Evolutionary conservation across 2,113 vertebrate genomes (phyloP).

Genomic region (Dromiciops gliroides): DNA sequence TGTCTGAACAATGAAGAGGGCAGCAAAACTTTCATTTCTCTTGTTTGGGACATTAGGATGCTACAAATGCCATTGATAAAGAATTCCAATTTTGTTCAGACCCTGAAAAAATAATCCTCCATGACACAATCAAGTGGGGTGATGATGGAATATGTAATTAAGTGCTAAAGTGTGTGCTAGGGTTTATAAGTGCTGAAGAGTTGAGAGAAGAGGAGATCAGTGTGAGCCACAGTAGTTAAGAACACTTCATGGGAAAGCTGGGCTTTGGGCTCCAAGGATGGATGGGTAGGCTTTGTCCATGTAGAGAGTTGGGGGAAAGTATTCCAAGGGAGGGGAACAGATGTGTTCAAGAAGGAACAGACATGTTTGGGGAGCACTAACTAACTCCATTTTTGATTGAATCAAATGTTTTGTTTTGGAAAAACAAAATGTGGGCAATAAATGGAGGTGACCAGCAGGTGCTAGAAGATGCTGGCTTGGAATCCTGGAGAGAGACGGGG

Average conservation of each 20-base stretch:
- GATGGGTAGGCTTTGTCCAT: background rate
- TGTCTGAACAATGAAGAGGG: background rate
- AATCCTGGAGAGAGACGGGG: background rate
- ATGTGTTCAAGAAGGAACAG: background rate
- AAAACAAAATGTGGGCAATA: background rate
- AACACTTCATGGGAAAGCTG: background rate
- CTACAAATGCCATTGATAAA: background rate
- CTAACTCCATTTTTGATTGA: background rate
- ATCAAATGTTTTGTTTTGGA: background rate
- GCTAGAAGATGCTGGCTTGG: background rate
- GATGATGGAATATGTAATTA: background rate
- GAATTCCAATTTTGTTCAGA: background rate
- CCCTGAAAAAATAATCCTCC: background rate
- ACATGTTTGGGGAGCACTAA: background rate
- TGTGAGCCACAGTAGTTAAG: background rate
- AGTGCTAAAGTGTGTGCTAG: background rate
- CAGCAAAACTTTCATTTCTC: background rate
- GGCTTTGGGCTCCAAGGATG: background rate
- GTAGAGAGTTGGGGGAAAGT: background rate
- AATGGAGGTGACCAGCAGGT: background rate
- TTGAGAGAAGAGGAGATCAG: background rate
- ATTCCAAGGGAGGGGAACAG: background rate
- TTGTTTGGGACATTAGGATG: background rate
- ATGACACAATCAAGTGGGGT: background rate
- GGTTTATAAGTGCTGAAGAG: background rate